Evolutionary conservation across 1,140 invertebrate genomes (phyloP).

Genomic region (Geopemphigus sp.): DNA sequence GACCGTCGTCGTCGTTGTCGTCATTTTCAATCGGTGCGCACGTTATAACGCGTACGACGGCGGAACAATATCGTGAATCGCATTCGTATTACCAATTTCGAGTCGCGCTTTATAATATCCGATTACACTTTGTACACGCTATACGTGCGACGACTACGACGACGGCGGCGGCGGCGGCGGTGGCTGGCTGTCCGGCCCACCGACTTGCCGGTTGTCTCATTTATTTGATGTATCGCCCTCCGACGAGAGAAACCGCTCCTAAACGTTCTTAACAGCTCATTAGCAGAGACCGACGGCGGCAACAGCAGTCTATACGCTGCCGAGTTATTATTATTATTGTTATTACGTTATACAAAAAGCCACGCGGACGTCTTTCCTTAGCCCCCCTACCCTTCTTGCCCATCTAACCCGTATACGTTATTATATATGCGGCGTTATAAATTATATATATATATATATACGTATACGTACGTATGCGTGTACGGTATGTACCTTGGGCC

Average conservation of each 20-base stretch:
- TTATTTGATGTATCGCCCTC: conserved; percentile 46
- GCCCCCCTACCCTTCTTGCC: background rate
- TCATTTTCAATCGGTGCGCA: too few species aligned
- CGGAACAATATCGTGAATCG: conserved; percentile 9
- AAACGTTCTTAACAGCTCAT: conserved; percentile 48
- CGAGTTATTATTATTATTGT: conserved; percentile 45
- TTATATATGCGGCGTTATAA: background rate
- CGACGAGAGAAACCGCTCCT: conserved; percentile 32
- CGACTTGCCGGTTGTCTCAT: conserved; percentile 39
- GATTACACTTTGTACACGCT: too few species aligned
- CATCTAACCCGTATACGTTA: conserved; percentile 4
- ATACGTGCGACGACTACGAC: too few species aligned
- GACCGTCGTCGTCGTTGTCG: background rate
- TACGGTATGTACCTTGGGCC: background rate
- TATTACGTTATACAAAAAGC: conserved; percentile 39
- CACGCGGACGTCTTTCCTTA: conserved; percentile 1
- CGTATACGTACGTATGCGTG: background rate
- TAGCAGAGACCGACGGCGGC: conserved; percentile 18
- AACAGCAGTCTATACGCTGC: background rate
- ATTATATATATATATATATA: background rate
- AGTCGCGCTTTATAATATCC: background rate
- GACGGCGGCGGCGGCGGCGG: background rate
- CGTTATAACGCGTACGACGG: background rate
- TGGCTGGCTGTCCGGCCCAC: conserved; percentile 25
- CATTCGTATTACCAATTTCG: background rate